Conservation (phyloP, 1,140 invertebrate species). For the Dreissena rostriformis region DNA sequence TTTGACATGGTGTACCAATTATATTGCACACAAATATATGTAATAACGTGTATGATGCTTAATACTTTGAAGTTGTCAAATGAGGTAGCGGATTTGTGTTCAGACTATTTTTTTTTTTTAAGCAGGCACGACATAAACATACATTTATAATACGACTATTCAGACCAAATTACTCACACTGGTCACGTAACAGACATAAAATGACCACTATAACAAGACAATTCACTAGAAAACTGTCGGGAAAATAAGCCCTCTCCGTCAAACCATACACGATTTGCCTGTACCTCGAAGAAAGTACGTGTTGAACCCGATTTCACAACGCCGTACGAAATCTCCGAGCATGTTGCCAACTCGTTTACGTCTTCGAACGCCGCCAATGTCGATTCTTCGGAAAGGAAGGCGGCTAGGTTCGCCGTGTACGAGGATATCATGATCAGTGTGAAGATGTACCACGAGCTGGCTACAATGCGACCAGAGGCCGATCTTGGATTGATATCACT, state of each 20-base stretch:
- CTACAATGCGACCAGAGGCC: conserved; percentile 92
- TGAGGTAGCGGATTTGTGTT: too few species aligned
- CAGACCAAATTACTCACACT: too few species aligned
- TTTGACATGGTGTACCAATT: too few species aligned
- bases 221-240: too few species aligned
- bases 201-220: too few species aligned
- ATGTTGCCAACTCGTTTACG: conserved; percentile 88
- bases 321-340: conserved; percentile 33
- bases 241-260: neutral
- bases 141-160: too few species aligned
- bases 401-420: conserved; percentile 97
- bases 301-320: conserved; percentile 21
- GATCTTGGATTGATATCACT: conserved; percentile 19
- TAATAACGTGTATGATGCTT: too few species aligned
- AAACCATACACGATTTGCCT: neutral
- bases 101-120: too few species aligned
- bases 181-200: too few species aligned
- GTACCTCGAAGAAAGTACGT: conserved; percentile 37
- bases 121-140: too few species aligned
- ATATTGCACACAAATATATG: too few species aligned
- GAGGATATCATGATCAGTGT: conserved; percentile 98
- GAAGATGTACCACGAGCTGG: conserved; percentile 98
- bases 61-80: too few species aligned
- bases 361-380: conserved; percentile 93
- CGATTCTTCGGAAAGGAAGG: conserved; percentile 93